Evolutionary conservation across 2,888 invertebrate species (phyloP).

Genomic region (Drosophila lacicola): DNA sequence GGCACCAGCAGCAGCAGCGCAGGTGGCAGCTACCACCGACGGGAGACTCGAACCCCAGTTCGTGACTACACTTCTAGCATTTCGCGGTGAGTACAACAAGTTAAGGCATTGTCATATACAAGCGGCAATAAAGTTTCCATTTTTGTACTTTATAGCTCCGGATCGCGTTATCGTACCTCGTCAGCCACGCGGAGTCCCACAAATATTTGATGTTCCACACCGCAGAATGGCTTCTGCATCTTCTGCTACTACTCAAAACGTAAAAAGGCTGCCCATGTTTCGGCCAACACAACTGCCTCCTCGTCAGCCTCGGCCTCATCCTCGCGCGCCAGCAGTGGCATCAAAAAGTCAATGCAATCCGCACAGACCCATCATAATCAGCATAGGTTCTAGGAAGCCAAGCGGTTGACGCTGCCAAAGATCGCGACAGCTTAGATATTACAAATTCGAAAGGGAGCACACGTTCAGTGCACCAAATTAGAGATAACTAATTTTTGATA

Average conservation of each 20-base stretch:
- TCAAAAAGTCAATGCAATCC: conserved; percentile 55
- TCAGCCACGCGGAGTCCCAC: conserved; percentile 84
- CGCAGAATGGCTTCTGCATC: conserved; percentile 84
- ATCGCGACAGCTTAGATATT: conserved; percentile 3
- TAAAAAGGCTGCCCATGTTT: conserved; percentile 57
- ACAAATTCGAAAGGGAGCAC: conserved; percentile 2
- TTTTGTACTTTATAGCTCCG: conserved; percentile 67
- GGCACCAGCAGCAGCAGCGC: conserved; percentile 34
- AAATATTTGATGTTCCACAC: conserved; percentile 85
- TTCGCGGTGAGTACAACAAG: conserved; percentile 69
- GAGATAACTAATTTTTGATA: conserved; percentile 57
- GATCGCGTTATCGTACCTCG: conserved; percentile 83
- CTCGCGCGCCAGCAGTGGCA: conserved; percentile 67
- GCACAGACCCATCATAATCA: conserved; percentile 51
- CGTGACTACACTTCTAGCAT: conserved; percentile 79
- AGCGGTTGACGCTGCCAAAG: conserved; percentile 3
- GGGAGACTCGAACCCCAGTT: conserved; percentile 79
- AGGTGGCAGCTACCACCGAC: conserved; percentile 70
- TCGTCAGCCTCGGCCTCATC: conserved; percentile 74
- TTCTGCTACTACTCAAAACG: conserved; percentile 83
- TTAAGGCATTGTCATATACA: too few relatives aligned
- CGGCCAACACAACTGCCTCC: conserved; percentile 62
- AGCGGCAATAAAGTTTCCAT: not conserved
- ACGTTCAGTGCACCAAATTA: conserved; percentile 22
- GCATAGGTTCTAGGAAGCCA: conserved; percentile 63